Evolutionary conservation across 2,797 vertebrate species (phyloP), one percentile per base, ranked within the genome.

Genomic region (Eulemur albifrons): DNA sequence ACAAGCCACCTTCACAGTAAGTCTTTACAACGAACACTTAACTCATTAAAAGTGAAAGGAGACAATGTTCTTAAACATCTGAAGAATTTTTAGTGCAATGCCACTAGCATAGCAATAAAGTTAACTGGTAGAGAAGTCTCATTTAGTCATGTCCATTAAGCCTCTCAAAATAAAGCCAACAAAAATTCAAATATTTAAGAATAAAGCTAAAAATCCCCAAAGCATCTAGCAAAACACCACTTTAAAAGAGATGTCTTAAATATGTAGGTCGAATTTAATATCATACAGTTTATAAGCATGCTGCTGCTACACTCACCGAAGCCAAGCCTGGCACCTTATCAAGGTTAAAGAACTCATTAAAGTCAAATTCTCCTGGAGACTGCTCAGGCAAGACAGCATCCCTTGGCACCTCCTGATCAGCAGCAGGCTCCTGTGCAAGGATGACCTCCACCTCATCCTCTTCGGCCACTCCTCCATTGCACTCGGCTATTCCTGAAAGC

Each of bases 301-400:
- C 73, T 63, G 83, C 73, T 63, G 75, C 81, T 96, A 83, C 61
- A 98, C 99, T 99, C 99, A 99, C 99, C 98, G 99, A 99, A 96
- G 99, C 99, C 98, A 99, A 98, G 86, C 99, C 99, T 82, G 99
- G 99, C 98, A 99, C 99, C 98, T 99, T 99, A 98, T 99, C 99
- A 98, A 99, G 98, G 98, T 99, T 99, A 98, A 99, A 99, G 98
- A 99, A 99, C 94, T 99, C 99, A 96, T 99, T 99, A 98, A 99
- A 99, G 98, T 99, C 99, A 98, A 99, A 99, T 82, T 99, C 99
- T 97, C 99, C 99, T 14, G 99, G 98, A 18, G 99, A 98, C 52
- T 99, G 99, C 95, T 99, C 99, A 7, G 99, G 99, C 61, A 99
- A 98, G 81, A 99, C 98, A 0, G 99, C 98, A 12, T 99, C 98